Evolutionary conservation across 1,140 invertebrate genomes (phyloP).

Genomic region (Paraescarpia echinospica): DNA sequence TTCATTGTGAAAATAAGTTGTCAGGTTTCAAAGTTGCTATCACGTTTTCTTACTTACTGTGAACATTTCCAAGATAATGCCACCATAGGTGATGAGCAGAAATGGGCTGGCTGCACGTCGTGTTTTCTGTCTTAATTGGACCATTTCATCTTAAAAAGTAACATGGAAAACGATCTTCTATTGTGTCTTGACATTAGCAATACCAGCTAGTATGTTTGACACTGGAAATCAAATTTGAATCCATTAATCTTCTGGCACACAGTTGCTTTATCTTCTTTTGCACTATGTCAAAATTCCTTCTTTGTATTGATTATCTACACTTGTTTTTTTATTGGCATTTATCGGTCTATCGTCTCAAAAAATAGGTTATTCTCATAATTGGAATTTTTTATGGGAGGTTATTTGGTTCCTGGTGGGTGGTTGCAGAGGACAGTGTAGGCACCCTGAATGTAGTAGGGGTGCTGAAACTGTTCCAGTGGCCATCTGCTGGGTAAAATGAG

Average conservation of each 20-base stretch:
- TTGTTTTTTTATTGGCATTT: not conserved
- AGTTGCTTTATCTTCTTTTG: not conserved
- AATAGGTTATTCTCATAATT: not conserved
- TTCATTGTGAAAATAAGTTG: not conserved
- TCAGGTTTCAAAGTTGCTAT: not conserved
- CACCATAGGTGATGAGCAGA: no score
- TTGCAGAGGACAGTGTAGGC: slow-evolving; percentile 6
- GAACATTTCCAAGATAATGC: not conserved
- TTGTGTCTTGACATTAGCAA: no score
- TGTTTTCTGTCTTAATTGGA: no score
- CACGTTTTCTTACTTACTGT: no score
- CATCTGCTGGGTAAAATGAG: not conserved
- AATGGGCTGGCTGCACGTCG: no score
- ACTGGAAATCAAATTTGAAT: not conserved
- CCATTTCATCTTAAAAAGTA: no score
- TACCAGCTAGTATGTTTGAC: no score
- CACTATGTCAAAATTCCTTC: not conserved
- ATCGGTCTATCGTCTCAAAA: not conserved
- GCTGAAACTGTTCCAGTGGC: slow-evolving; percentile 10
- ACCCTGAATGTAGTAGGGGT: slow-evolving; percentile 15
- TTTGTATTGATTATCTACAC: not conserved
- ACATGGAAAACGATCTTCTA: no score
- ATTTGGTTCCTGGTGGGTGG: not conserved
- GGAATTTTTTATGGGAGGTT: not conserved
- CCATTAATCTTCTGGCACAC: not conserved